Conservation (phyloP, 2,888 invertebrate species). For the Isoperla grammatica region DNA sequence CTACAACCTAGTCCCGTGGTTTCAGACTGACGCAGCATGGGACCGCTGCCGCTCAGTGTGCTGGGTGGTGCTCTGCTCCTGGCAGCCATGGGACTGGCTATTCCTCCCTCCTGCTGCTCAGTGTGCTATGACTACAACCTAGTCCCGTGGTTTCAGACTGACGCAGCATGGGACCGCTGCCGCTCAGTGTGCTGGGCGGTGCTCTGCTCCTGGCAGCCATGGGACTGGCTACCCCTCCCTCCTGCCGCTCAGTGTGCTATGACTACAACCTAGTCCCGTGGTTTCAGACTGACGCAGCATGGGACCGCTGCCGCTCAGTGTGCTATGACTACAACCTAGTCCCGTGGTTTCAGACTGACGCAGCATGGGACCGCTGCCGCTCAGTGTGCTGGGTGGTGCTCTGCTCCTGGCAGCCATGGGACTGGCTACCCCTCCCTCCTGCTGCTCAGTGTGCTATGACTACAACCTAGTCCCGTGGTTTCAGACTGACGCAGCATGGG, state of each 20-base stretch:
- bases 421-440: slow-evolving; percentile 34
- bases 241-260: slow-evolving; percentile 48
- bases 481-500: slow-evolving; percentile 25
- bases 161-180: slow-evolving; percentile 20
- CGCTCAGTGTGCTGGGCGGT: slow-evolving; percentile 20
- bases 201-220: slow-evolving; percentile 14
- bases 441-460: slow-evolving; percentile 44
- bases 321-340: slow-evolving; percentile 3
- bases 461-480: neutral
- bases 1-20: neutral
- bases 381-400: slow-evolving; percentile 18
- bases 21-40: slow-evolving; percentile 26
- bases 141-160: slow-evolving; percentile 21
- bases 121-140: too few relatives aligned
- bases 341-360: slow-evolving; percentile 24
- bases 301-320: slow-evolving; percentile 17
- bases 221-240: slow-evolving; percentile 17
- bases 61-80: slow-evolving; percentile 19
- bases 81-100: slow-evolving; percentile 16
- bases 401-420: slow-evolving; percentile 16
- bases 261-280: too few relatives aligned
- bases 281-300: slow-evolving; percentile 26
- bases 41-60: slow-evolving; percentile 18
- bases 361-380: slow-evolving; percentile 19
- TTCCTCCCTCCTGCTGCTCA: slow-evolving; percentile 44